phyloP scores from a whole-genome alignment of 2,888 invertebrate species.

The Rhodophaea formosa region DNA sequence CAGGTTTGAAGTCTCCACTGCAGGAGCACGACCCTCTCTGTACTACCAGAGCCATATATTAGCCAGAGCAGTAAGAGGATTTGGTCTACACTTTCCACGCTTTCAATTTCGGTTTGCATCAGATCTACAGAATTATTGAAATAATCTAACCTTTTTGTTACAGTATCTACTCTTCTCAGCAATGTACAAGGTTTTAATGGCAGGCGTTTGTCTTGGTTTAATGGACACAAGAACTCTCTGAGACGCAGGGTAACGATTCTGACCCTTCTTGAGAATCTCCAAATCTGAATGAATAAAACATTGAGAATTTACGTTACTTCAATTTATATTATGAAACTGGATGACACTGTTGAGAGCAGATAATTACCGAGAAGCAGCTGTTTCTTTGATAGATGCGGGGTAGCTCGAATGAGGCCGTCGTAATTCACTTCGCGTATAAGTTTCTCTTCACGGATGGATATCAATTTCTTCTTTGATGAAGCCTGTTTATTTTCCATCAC shows the following conservation, averaged over 20 bases:
- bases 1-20: too few relatives aligned
- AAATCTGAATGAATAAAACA: conserved; percentile 44
- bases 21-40: too few relatives aligned
- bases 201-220: conserved; percentile 52
- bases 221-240: conserved; percentile 64
- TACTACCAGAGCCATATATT: too few relatives aligned
- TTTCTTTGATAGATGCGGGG: conserved; percentile 44
- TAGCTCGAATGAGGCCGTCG: conserved; percentile 45
- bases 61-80: too few relatives aligned
- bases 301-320: conserved; percentile 19
- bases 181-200: conserved; percentile 62
- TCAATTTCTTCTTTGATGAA: conserved; percentile 65
- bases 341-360: not conserved
- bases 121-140: not conserved
- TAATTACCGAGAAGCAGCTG: conserved; percentile 51
- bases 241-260: conserved; percentile 41
- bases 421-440: conserved; percentile 58
- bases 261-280: conserved; percentile 55
- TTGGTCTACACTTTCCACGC: too few relatives aligned
- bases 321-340: not conserved
- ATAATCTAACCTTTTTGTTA: conserved; percentile 49
- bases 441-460: conserved; percentile 66
- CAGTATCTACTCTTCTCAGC: conserved; percentile 59
- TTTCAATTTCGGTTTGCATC: too few relatives aligned
- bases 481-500: conserved; percentile 76